phyloP scores from a whole-genome alignment of 2,797 vertebrate species.

The Spinus pinus region DNA sequence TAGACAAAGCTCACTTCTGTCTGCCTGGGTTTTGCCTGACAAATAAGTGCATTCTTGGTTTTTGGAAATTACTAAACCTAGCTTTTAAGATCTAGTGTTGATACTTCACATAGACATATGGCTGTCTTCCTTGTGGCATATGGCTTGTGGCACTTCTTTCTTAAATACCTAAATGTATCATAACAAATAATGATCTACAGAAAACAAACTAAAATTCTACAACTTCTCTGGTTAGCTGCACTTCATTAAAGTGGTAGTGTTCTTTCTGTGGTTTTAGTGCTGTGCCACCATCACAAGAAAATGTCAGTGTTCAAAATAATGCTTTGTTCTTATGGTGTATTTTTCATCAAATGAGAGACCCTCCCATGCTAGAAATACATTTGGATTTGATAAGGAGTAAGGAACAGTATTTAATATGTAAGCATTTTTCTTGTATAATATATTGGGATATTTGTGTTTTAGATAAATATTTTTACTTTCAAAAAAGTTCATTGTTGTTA shows the following conservation, averaged over 20 bases:
- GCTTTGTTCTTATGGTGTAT: neutral
- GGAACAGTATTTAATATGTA: neutral
- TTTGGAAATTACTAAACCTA: neutral
- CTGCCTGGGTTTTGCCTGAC: neutral
- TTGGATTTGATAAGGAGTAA: neutral
- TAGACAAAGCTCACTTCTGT: neutral
- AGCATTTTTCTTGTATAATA: neutral
- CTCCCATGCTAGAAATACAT: neutral
- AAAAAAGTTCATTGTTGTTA: neutral
- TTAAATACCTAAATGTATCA: neutral
- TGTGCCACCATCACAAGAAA: neutral
- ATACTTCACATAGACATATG: neutral
- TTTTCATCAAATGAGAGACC: neutral
- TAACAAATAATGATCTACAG: neutral
- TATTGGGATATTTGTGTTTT: neutral
- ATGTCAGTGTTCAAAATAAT: neutral
- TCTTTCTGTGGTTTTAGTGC: neutral
- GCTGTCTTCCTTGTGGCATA: constrained; percentile 16
- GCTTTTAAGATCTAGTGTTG: neutral
- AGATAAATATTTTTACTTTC: constrained; percentile 32
- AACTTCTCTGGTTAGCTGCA: neutral
- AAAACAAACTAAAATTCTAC: neutral
- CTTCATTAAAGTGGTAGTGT: neutral
- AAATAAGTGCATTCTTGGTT: neutral
- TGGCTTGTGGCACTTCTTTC: neutral